Evolutionary conservation across 2,113 vertebrate species (phyloP).

Genomic region (Syngnathus scovelli): DNA sequence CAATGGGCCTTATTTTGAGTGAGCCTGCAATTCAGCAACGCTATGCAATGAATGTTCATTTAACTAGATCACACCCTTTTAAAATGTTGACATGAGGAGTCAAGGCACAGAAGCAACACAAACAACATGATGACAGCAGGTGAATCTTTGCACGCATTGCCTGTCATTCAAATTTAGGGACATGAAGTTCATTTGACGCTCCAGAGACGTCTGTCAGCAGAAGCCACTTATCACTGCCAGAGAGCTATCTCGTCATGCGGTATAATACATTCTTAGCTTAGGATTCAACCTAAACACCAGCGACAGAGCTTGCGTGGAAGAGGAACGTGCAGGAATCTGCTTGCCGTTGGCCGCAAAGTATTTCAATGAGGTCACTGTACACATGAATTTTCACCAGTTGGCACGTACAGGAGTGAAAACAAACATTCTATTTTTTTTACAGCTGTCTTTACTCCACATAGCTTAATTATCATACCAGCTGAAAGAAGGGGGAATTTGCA

Average conservation of each 20-base stretch:
- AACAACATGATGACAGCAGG: background rate
- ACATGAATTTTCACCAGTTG: constrained; percentile 7
- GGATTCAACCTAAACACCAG: background rate
- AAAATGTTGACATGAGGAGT: background rate
- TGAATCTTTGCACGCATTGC: background rate
- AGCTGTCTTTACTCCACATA: background rate
- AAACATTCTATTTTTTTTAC: background rate
- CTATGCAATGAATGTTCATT: constrained; percentile 1
- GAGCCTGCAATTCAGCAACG: background rate
- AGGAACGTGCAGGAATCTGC: constrained; percentile 1
- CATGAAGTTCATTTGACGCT: background rate
- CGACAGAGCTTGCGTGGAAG: background rate
- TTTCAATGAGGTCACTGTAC: background rate
- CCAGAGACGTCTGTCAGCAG: background rate
- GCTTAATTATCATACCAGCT: constrained; percentile 14
- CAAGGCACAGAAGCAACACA: background rate
- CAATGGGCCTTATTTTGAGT: background rate
- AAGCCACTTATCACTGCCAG: background rate
- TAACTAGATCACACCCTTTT: background rate
- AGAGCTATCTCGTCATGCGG: background rate
- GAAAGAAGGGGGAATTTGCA: background rate
- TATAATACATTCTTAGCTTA: background rate
- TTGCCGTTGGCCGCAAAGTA: background rate
- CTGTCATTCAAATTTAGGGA: background rate
- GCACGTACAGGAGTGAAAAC: constrained; percentile 20